Base-by-base conservation (phyloP, 1,140 invertebrate species). In the Colletes gigas region DNA sequence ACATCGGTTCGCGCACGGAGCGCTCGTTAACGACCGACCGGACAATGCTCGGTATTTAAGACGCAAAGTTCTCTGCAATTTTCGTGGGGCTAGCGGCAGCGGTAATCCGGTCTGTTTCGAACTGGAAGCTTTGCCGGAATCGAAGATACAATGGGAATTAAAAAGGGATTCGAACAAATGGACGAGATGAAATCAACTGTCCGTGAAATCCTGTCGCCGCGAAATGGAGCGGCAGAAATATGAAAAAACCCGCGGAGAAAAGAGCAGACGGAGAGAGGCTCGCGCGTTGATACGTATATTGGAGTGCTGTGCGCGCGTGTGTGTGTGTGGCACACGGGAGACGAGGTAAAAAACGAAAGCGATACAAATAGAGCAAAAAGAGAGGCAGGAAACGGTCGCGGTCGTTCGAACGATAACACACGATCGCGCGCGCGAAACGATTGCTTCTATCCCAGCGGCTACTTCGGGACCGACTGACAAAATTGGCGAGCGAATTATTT, bases 401-500 rank as follows among this genome's bases (percentile, higher is more conserved):
- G 63, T 69, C 39, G 63, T 76, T 81, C 57, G 62, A 73, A 81
- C 76, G 82, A 77, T 81, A 85, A 85, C 74, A 63, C 67, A 65
- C 50, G 69, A 79, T 70, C 75, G 76, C 65, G 63, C 81, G 60
- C n/a, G 54, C 15, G n/a, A 44, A 65, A 84, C 77, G 79, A 81
- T 82, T 60, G 69, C 57, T 54, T 47, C 57, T 63, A 57, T 72
- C 55, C 41, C 12, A n/a, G 30, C 55, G 47, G 55, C 67, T 59
- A 50, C 71, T 79, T 73, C 60, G 44, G 15, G 57, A 14, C 19
- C 30, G 50, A 52, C 62, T 19, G 83, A 62, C 72, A 75, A 69
- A 83, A 83, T 75, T 65, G 65, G 8, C 65, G 66, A 54, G 59
- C 76, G 78, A 89, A 82, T 88, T 84, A 88, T 84, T 86, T 89